A percentile compares a stretch with the other conserved stretches of the same genome.
Conservation (phyloP, 2,888 invertebrate genomes). For the Drosophila rubida region DNA sequence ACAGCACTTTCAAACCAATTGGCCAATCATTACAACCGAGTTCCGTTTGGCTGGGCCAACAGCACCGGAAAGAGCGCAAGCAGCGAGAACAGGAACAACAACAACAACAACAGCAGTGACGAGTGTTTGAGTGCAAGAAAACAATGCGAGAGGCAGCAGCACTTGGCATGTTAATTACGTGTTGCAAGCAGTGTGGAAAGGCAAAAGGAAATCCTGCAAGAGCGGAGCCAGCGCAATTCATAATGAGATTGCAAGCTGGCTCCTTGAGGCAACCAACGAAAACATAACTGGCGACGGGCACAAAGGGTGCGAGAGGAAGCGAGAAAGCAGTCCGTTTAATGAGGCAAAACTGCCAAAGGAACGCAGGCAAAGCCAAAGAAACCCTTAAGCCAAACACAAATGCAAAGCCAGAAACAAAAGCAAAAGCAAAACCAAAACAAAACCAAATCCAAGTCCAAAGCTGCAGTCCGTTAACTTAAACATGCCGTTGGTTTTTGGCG, state of each 20-base stretch:
- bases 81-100: neutral
- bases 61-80: neutral
- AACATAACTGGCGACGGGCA: slow-evolving; percentile 23
- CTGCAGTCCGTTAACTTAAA: slow-evolving; percentile 43
- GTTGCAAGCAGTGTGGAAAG: slow-evolving; percentile 53
- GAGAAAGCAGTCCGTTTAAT: slow-evolving; percentile 37
- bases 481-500: slow-evolving; percentile 31
- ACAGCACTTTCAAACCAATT: slow-evolving; percentile 26
- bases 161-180: slow-evolving; percentile 68
- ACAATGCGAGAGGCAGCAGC: slow-evolving; percentile 20
- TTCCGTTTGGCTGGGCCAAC: slow-evolving; percentile 15
- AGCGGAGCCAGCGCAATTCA: slow-evolving; percentile 49
- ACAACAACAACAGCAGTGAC: neutral
- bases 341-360: slow-evolving; percentile 34
- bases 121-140: slow-evolving; percentile 14
- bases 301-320: neutral
- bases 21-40: slow-evolving; percentile 20
- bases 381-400: slow-evolving; percentile 13
- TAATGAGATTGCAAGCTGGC: slow-evolving; percentile 51
- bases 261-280: slow-evolving; percentile 25
- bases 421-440: slow-evolving; percentile 24
- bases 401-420: slow-evolving; percentile 11
- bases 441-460: slow-evolving; percentile 37
- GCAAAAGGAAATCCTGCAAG: slow-evolving; percentile 67
- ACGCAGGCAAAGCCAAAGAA: slow-evolving; percentile 9